A percentile compares a stretch with the other conserved stretches of the same genome.
Conservation (phyloP, 2,888 invertebrate genomes). For the Platycnemis pennipes region DNA sequence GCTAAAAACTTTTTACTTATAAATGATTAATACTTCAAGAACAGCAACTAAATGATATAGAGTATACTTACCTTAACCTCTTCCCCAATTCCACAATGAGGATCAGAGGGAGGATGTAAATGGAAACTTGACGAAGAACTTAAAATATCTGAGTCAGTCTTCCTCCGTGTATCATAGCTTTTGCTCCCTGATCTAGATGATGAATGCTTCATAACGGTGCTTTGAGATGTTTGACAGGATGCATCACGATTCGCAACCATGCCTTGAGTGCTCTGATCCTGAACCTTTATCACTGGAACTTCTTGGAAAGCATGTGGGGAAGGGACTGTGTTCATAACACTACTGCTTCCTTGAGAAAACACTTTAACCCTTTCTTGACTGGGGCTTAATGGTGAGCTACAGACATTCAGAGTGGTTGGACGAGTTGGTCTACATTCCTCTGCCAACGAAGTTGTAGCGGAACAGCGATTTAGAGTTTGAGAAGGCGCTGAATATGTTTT, state of each 20-base stretch:
- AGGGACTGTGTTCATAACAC: background rate
- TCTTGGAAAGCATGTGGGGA: background rate
- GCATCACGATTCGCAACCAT: conserved; percentile 41
- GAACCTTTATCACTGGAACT: background rate
- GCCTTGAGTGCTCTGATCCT: conserved; percentile 7
- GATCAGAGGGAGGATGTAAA: conserved; percentile 51
- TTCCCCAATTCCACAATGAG: conserved; percentile 64
- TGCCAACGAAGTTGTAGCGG: background rate
- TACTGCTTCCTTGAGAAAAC: background rate
- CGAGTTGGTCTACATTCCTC: conserved; percentile 8
- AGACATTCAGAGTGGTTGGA: conserved; percentile 46
- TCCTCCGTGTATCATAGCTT: conserved; percentile 57
- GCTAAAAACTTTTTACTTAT: background rate
- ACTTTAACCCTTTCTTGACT: background rate
- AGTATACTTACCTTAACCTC: conserved; percentile 46
- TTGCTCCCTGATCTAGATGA: conserved; percentile 63
- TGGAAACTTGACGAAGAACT: conserved; percentile 57
- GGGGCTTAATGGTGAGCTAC: conserved; percentile 3
- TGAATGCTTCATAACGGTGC: conserved; percentile 50
- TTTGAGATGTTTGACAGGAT: conserved; percentile 41
- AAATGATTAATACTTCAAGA: background rate
- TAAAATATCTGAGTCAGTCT: conserved; percentile 69
- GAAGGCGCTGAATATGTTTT: conserved; percentile 11
- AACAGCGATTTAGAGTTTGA: background rate
- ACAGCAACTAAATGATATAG: background rate